Evolutionary conservation across 2,888 invertebrate species (phyloP).

Genomic region (Ochropleura plecta): DNA sequence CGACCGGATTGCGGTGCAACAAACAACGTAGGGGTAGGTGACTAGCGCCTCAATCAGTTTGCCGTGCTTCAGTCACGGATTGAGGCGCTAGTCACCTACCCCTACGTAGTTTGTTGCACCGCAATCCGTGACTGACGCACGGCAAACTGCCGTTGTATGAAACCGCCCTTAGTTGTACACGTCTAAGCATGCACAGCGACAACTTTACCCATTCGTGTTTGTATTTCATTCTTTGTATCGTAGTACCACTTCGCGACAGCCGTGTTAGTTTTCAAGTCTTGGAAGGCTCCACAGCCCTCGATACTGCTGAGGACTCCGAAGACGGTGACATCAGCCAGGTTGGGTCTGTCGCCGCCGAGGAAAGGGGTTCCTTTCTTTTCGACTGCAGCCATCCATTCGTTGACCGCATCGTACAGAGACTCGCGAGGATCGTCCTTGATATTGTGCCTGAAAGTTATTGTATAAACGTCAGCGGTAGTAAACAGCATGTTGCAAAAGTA

Average conservation of each 20-base stretch:
- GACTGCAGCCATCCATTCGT: conserved; percentile 94
- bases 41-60: too few relatives aligned
- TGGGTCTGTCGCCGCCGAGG: conserved; percentile 96
- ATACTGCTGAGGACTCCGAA: conserved; percentile 98
- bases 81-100: too few relatives aligned
- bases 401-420: conserved; percentile 97
- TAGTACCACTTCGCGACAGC: conserved; percentile 95
- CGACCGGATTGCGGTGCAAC: not conserved
- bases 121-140: not conserved
- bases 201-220: conserved; percentile 90
- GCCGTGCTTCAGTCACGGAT: too few relatives aligned
- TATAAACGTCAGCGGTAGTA: not conserved
- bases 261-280: conserved; percentile 94
- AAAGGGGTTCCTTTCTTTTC: conserved; percentile 93
- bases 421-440: conserved; percentile 96
- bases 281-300: conserved; percentile 97
- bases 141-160: not conserved
- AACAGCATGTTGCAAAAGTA: not conserved
- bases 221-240: conserved; percentile 92
- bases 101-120: too few relatives aligned
- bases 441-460: conserved; percentile 91
- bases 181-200: conserved; percentile 66
- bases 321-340: conserved; percentile 97
- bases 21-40: not conserved
- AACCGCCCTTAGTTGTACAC: conserved; percentile 4